Evolutionary conservation across 1,140 invertebrate genomes (phyloP).

Genomic region (Coptotermes formosanus): DNA sequence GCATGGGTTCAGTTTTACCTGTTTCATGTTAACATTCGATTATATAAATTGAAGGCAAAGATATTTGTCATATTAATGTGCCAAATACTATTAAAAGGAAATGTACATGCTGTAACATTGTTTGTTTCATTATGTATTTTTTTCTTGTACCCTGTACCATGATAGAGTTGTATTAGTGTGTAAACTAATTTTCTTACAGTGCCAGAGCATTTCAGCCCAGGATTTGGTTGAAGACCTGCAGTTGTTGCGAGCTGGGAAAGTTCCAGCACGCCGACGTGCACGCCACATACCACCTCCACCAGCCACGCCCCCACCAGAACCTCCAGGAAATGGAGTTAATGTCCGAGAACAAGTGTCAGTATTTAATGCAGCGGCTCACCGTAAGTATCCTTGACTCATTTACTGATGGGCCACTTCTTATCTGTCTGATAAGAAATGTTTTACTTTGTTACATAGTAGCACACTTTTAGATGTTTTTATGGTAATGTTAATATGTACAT

Average conservation of each 20-base stretch:
- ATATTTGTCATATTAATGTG: no score
- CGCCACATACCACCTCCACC: conserved; percentile 61
- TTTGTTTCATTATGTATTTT: no score
- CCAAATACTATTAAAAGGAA: no score
- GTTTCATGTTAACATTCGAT: no score
- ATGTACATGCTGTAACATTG: no score
- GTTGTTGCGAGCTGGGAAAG: conserved; percentile 71
- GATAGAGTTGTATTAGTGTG: no score
- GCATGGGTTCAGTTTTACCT: no score
- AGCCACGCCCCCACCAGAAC: conserved; percentile 58
- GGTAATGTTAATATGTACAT: no score
- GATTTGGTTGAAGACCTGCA: conserved; percentile 85
- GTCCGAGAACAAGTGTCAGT: conserved; percentile 58
- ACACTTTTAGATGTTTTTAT: no score
- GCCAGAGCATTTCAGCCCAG: conserved; percentile 80
- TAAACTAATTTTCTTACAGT: conserved; percentile 50
- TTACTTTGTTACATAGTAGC: no score
- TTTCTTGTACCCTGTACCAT: no score
- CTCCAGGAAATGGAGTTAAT: conserved; percentile 58
- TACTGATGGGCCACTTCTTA: neutral
- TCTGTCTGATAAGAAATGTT: neutral
- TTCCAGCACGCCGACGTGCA: conserved; percentile 53
- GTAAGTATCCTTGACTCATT: conserved; percentile 37
- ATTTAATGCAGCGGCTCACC: conserved; percentile 53
- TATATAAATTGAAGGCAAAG: no score